These are phyloP conservation scores for Xyliphius kryptos DNA, from an alignment of 2,113 vertebrate species.

Conservation along the genomic window DNA sequence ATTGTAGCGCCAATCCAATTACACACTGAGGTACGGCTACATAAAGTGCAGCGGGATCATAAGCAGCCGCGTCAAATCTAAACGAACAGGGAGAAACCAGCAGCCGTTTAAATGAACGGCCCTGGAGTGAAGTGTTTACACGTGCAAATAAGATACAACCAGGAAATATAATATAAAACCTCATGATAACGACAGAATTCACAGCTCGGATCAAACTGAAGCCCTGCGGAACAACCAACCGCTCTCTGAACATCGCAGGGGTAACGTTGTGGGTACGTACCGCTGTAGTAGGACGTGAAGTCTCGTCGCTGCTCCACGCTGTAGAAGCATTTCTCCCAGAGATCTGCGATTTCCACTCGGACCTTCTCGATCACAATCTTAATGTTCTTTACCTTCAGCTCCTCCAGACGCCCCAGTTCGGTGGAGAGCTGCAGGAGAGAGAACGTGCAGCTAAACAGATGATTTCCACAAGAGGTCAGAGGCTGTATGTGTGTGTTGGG, in stretches of 20 bases:
- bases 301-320: conserved; percentile 70
- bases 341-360: conserved; percentile 67
- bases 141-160: no score
- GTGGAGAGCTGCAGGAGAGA: conserved; percentile 64
- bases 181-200: no score
- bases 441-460: neutral
- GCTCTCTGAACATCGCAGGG: no score
- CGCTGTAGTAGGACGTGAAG: conserved; percentile 68
- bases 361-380: conserved; percentile 66
- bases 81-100: no score
- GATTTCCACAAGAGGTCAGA: neutral
- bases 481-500: neutral
- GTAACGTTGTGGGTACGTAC: conserved; percentile 48
- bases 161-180: no score
- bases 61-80: neutral
- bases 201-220: no score
- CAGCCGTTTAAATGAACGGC: no score
- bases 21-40: neutral
- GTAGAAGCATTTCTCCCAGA: conserved; percentile 87
- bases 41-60: neutral
- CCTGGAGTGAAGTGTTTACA: no score
- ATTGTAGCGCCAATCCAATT: neutral
- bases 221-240: no score
- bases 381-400: conserved; percentile 80
- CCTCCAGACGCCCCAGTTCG: conserved; percentile 73